phyloP scores from a whole-genome alignment of 2,888 invertebrate genomes.

The Chrysina gloriosa region DNA sequence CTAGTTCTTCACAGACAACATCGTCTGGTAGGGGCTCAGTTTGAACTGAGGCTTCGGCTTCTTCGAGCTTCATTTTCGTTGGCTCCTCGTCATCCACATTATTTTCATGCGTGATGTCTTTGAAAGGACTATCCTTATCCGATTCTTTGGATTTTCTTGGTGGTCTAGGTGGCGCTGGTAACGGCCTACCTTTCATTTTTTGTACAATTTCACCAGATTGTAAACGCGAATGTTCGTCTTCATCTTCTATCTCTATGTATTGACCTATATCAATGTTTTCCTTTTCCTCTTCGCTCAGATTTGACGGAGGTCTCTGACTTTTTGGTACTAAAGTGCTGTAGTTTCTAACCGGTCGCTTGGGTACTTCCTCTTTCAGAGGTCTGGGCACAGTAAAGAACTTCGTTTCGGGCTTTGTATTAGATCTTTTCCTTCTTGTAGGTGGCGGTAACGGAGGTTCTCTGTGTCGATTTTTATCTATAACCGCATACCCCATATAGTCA shows the following conservation, averaged over 20 bases:
- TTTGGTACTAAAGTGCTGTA: constrained; percentile 73
- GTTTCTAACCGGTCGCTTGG: constrained; percentile 71
- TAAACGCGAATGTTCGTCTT: constrained; percentile 71
- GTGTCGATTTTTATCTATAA: constrained; percentile 76
- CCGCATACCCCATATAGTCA: constrained; percentile 75
- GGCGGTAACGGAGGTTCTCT: constrained; percentile 68
- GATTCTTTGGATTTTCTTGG: constrained; percentile 68
- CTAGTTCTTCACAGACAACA: constrained; percentile 73
- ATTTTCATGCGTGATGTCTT: constrained; percentile 59
- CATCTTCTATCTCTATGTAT: constrained; percentile 73
- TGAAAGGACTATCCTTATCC: constrained; percentile 47
- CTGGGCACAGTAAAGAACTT: constrained; percentile 79
- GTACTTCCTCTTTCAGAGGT: constrained; percentile 64
- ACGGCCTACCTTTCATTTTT: constrained; percentile 86
- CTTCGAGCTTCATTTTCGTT: constrained; percentile 61
- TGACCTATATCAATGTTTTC: constrained; percentile 67
- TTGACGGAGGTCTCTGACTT: constrained; percentile 71
- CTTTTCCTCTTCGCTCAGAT: constrained; percentile 60
- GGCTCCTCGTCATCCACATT: constrained; percentile 47
- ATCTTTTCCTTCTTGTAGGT: constrained; percentile 63
- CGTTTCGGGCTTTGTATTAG: constrained; percentile 62
- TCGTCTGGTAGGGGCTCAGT: constrained; percentile 88
- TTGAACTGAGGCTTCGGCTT: constrained; percentile 84
- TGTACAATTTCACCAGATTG: constrained; percentile 81
- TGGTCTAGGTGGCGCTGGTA: constrained; percentile 88